Percentiles rank a stretch among this genome's conserved stretches.
phyloP scores from a whole-genome alignment of 1,140 invertebrate genomes.

The Akabosia matsudoensis region DNA sequence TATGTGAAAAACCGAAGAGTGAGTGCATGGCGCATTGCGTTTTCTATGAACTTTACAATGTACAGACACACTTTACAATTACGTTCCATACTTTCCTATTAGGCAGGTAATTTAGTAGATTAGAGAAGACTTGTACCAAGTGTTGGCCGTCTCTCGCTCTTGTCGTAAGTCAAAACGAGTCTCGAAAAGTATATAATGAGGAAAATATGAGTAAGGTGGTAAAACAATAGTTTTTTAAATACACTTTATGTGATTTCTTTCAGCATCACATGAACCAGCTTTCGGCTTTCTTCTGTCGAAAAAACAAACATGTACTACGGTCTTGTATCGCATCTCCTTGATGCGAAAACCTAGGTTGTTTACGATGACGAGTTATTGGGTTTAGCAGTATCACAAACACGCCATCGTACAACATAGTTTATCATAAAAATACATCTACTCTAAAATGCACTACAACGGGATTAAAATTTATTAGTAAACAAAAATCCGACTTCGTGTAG shows the following conservation, averaged over 20 bases:
- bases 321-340: not conserved
- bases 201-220: not conserved
- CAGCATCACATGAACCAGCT: too few species aligned
- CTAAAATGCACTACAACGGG: not conserved
- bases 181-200: too few species aligned
- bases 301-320: not conserved
- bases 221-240: not conserved
- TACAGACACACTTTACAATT: not conserved
- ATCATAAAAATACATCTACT: not conserved
- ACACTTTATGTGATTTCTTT: not conserved
- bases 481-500: too few species aligned
- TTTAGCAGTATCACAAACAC: not conserved
- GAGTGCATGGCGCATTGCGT: too few species aligned
- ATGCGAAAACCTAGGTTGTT: not conserved
- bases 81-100: not conserved
- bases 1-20: too few species aligned
- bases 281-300: not conserved
- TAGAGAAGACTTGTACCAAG: not conserved
- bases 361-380: not conserved
- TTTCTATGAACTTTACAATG: too few species aligned
- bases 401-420: not conserved
- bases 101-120: constrained; percentile 3
- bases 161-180: constrained; percentile 1
- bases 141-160: not conserved
- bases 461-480: not conserved